phyloP scores from a whole-genome alignment of 2,797 vertebrate genomes.

The Brotula barbata region DNA sequence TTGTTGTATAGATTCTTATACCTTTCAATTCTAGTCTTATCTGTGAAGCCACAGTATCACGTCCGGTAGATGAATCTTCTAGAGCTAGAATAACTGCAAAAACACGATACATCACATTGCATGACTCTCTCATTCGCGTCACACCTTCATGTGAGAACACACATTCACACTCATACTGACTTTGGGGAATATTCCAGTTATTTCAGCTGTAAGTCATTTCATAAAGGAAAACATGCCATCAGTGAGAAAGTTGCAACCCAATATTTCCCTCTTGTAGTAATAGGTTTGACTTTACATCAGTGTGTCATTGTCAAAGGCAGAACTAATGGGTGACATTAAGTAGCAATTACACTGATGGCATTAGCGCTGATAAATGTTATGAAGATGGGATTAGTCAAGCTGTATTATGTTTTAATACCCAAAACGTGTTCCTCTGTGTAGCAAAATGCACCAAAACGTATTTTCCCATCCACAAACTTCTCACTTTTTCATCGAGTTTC shows the following conservation, averaged over 20 bases:
- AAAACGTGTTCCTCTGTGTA: conserved; percentile 11
- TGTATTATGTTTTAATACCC: conserved; percentile 45
- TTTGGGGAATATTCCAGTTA: neutral
- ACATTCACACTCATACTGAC: neutral
- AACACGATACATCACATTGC: neutral
- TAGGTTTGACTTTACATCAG: conserved; percentile 59
- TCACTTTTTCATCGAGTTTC: too few species aligned
- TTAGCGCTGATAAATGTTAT: conserved; percentile 49
- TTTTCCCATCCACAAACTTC: neutral
- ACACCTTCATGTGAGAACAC: neutral
- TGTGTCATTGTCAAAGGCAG: conserved; percentile 51
- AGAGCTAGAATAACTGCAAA: conserved; percentile 5
- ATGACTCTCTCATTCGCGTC: neutral
- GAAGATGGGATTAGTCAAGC: conserved; percentile 56
- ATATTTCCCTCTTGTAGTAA: conserved; percentile 44
- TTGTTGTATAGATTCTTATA: too few species aligned
- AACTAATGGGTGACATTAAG: conserved; percentile 62
- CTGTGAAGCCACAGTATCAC: conserved; percentile 5
- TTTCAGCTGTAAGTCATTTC: conserved; percentile 8
- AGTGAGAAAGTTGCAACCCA: conserved; percentile 30
- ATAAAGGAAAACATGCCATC: conserved; percentile 27
- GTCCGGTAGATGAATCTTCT: too few species aligned
- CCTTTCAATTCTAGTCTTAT: conserved; percentile 9
- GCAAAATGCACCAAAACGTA: conserved; percentile 8
- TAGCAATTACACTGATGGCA: conserved; percentile 53